Base-by-base conservation (phyloP, 2,888 invertebrate genomes). In the Micoletzkya japonica region DNA sequence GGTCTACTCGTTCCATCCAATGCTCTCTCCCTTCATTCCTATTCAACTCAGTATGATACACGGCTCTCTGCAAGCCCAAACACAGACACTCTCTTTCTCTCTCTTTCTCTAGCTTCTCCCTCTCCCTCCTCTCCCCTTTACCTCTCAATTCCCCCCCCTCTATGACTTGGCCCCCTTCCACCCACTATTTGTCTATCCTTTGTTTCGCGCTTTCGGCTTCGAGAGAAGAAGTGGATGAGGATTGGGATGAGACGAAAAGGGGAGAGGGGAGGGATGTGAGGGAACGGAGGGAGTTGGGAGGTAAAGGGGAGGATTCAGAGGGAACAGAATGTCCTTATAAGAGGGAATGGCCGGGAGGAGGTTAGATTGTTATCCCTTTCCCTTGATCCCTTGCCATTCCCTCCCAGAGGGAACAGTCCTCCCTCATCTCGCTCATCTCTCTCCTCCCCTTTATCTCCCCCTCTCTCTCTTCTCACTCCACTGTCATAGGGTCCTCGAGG, bases 161-260 rank as follows among this genome's bases (percentile, higher is more conserved):
- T 24, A 54, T 32, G 34, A 34, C 57, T n/a, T 36, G 32, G 32
- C 57, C 57, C 36, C 34, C 34, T 34, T n/a, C 28, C 60, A 2
- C 34, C 32, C 58, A 28, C 58, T 58, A 60, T 60, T 60, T 60
- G 60, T 26, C 60, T 60, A 60, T 28, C 44, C 60, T 28, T 60
- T 60, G 60, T 60, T 60, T 60, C 60, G 60, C 44, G 28, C 60
- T 32, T 44, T 60, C 44, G 37, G 60, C 37, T 4, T 52, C 6
- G n/a, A n/a, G n/a, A n/a, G n/a, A n/a, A n/a, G n/a, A n/a, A n/a
- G n/a, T n/a, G n/a, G n/a, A n/a, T n/a, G n/a, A n/a, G n/a, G n/a
- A n/a, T n/a, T n/a, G n/a, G n/a, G n/a, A n/a, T 7, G 52, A 52
- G 52, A 52, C 20, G n/a, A 6, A 52, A 24, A 52, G 6, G 60